Conservation (phyloP, 2,797 vertebrate genomes). For the Alexandromys oeconomus region DNA sequence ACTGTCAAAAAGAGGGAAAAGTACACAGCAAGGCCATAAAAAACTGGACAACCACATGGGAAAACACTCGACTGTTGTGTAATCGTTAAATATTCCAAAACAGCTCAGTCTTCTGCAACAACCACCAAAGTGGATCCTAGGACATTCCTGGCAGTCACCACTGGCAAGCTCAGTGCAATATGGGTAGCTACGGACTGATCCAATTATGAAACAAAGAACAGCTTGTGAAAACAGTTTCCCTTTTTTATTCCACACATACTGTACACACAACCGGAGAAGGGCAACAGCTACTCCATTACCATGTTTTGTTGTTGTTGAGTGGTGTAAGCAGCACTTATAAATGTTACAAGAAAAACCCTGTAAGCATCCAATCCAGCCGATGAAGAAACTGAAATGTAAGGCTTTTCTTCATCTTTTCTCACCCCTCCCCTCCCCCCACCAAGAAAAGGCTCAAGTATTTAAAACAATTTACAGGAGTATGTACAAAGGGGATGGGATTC, state of each 20-base stretch:
- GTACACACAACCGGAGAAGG: slow-evolving; percentile 92
- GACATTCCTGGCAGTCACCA: slow-evolving; percentile 97
- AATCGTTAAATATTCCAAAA: slow-evolving; percentile 99
- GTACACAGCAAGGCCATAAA: slow-evolving; percentile 99
- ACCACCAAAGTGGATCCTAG: slow-evolving; percentile 97
- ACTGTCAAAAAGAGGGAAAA: slow-evolving; percentile 94
- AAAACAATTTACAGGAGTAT: slow-evolving; percentile 99
- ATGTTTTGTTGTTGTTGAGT: slow-evolving; percentile 93
- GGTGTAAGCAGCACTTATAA: slow-evolving; percentile 99
- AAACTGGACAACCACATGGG: slow-evolving; percentile 98
- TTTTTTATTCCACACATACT: slow-evolving; percentile 96
- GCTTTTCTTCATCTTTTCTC: slow-evolving; percentile 99
- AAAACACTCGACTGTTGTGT: slow-evolving; percentile 95
- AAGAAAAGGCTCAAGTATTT: slow-evolving; percentile 99
- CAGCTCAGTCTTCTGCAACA: slow-evolving; percentile 98
- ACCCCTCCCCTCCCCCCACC: slow-evolving; percentile 90
- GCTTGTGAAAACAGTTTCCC: slow-evolving; percentile 96
- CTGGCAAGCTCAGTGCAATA: slow-evolving; percentile 99
- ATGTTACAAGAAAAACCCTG: slow-evolving; percentile 99
- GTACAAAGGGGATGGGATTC: slow-evolving; percentile 94
- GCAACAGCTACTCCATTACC: slow-evolving; percentile 96
- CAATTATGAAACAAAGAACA: slow-evolving; percentile 99
- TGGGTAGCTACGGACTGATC: slow-evolving; percentile 97
- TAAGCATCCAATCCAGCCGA: slow-evolving; percentile 97
- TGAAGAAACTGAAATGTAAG: slow-evolving; percentile 99